Evolutionary conservation across 1,140 invertebrate genomes (phyloP).

Genomic region (Drosophila arawakana): DNA sequence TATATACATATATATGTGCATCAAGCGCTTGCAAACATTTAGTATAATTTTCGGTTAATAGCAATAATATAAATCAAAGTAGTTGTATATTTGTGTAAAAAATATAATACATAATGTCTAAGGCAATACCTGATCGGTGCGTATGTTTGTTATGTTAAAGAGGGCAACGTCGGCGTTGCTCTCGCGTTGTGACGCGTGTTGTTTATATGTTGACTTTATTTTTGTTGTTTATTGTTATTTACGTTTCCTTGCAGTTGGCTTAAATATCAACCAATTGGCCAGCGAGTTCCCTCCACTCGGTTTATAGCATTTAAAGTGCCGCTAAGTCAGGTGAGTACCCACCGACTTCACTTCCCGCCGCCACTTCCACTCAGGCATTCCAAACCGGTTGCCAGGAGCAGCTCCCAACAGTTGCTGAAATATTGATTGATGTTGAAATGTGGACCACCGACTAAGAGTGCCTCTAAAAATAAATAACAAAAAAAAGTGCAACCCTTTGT

Average conservation of each 20-base stretch:
- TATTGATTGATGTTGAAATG: slow-evolving; percentile 69
- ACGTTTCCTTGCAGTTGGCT: slow-evolving; percentile 87
- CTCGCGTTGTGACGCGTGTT: neutral
- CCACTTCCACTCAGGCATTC: neutral
- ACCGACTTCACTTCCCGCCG: neutral
- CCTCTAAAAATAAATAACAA: slow-evolving; percentile 78
- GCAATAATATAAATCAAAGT: neutral
- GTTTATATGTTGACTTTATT: no score
- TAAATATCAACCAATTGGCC: slow-evolving; percentile 88
- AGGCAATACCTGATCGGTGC: slow-evolving; percentile 62
- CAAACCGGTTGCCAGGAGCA: slow-evolving; percentile 62
- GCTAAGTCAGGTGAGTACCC: slow-evolving; percentile 88
- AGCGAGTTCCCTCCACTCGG: slow-evolving; percentile 88
- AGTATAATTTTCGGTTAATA: neutral
- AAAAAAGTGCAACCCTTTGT: slow-evolving; percentile 51
- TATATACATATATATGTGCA: neutral
- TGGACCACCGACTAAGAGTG: slow-evolving; percentile 59
- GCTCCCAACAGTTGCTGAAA: neutral
- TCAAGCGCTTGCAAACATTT: neutral
- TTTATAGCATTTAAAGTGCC: slow-evolving; percentile 93
- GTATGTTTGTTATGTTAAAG: neutral
- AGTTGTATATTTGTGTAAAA: neutral
- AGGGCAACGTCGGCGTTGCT: neutral
- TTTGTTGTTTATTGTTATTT: slow-evolving; percentile 16
- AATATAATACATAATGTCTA: slow-evolving; percentile 28